phyloP scores from a whole-genome alignment of 2,888 invertebrate species.

The Cryptus armator region DNA sequence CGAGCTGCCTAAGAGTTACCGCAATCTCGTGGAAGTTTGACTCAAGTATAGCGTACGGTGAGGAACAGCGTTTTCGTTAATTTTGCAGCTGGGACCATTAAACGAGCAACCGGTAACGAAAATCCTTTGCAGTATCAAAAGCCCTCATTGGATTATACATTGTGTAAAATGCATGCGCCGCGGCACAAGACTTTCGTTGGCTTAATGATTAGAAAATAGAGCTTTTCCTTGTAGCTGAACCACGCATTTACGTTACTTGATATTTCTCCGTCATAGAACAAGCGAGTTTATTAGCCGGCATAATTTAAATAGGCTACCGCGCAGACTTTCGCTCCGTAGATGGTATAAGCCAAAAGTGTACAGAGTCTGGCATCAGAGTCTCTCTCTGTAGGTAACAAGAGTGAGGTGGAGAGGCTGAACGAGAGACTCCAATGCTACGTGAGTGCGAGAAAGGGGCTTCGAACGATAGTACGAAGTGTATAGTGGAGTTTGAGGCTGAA shows the following conservation, averaged over 20 bases:
- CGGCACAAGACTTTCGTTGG: background rate
- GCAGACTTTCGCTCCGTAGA: constrained; percentile 29
- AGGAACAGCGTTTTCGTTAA: constrained; percentile 44
- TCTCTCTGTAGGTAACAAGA: background rate
- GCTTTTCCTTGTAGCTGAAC: background rate
- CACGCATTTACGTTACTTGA: constrained; percentile 48
- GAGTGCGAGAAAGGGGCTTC: background rate
- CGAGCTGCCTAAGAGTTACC: constrained; percentile 30
- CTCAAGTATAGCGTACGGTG: constrained; percentile 26
- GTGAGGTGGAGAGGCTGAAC: no score
- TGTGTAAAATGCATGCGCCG: background rate
- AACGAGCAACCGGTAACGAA: background rate
- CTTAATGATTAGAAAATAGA: constrained; percentile 46
- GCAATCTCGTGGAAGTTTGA: constrained; percentile 43
- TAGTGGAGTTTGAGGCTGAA: constrained; percentile 68
- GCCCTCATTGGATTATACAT: constrained; percentile 32
- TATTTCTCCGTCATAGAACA: constrained; percentile 49
- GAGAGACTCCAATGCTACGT: background rate
- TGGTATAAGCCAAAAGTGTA: background rate
- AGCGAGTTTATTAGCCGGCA: constrained; percentile 53
- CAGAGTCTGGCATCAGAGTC: constrained; percentile 2
- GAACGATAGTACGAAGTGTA: background rate
- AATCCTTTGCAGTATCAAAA: constrained; percentile 20
- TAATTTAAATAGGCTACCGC: constrained; percentile 58
- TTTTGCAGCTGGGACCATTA: constrained; percentile 20